Conservation (phyloP, 2,113 vertebrate genomes). For the Microtus montanus region DNA sequence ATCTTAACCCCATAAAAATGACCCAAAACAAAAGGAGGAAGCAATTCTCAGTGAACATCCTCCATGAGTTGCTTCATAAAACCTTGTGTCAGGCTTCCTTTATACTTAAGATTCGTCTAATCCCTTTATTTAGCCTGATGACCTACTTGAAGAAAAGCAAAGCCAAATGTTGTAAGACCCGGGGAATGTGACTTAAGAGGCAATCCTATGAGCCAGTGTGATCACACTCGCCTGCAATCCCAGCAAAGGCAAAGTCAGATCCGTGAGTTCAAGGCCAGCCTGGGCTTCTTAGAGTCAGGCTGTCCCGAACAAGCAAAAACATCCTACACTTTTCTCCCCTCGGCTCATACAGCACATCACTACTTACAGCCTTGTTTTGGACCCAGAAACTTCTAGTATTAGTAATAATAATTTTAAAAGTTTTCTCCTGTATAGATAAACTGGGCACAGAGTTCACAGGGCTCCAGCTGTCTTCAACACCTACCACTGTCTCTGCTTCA, state of each 20-base stretch:
- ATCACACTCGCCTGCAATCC: background rate
- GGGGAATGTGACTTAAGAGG: background rate
- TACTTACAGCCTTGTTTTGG: background rate
- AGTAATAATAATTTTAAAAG: background rate
- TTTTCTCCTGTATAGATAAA: conserved; percentile 20
- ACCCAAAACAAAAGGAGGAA: conserved; percentile 47
- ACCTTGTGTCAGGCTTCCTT: background rate
- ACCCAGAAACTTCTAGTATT: background rate
- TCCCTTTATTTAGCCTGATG: conserved; percentile 30
- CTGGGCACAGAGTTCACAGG: background rate
- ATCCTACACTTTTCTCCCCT: background rate
- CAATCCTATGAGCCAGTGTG: background rate
- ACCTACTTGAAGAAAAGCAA: background rate
- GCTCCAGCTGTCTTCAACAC: background rate
- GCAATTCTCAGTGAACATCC: background rate
- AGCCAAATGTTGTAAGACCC: background rate
- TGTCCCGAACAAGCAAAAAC: background rate
- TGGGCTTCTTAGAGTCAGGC: background rate
- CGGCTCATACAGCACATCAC: background rate
- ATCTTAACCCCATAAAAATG: background rate
- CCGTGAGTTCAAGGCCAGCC: background rate
- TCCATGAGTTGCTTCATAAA: background rate
- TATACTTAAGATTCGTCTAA: background rate
- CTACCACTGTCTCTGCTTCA: background rate
- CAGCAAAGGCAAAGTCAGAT: background rate